These are phyloP conservation scores for Lagopus leucura DNA, from an alignment of 2,113 vertebrate genomes.

Conservation along the genomic window DNA sequence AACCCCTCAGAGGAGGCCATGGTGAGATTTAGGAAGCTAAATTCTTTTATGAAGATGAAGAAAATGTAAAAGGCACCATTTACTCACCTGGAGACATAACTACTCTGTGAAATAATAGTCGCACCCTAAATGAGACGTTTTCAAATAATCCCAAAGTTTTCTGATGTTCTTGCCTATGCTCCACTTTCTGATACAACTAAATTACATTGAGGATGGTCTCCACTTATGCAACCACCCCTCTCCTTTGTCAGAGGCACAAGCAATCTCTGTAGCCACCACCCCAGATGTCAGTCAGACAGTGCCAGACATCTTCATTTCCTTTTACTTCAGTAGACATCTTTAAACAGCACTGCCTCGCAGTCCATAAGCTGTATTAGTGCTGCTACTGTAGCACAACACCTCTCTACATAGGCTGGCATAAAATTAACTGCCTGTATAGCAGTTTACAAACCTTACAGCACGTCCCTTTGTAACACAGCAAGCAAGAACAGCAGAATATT, in stretches of 20 bases:
- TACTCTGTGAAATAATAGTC: not conserved
- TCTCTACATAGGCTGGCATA: not conserved
- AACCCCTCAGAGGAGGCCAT: not conserved
- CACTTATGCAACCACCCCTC: not conserved
- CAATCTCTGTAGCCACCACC: conserved; percentile 2
- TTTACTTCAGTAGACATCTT: conserved; percentile 51
- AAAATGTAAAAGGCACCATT: not conserved
- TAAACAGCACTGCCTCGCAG: conserved; percentile 48
- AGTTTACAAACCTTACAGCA: conserved; percentile 29
- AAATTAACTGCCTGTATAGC: conserved; percentile 45
- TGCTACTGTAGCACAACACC: conserved; percentile 4
- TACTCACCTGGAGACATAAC: not conserved
- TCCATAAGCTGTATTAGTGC: conserved; percentile 34
- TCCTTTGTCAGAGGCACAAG: conserved; percentile 8
- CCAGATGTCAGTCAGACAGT: conserved; percentile 43
- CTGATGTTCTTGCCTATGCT: conserved; percentile 5
- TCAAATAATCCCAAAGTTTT: conserved; percentile 1
- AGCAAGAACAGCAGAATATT: conserved; percentile 8
- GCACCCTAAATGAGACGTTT: not conserved
- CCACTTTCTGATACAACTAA: conserved; percentile 11
- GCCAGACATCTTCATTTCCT: conserved; percentile 52
- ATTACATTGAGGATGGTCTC: conserved; percentile 18
- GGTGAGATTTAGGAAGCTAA: not conserved
- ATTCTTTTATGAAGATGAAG: not conserved
- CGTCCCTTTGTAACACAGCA: conserved; percentile 8